Percentiles rank a stretch among this genome's conserved stretches.
Conservation (phyloP, 2,797 vertebrate species). For the Etheostoma nigrum region DNA sequence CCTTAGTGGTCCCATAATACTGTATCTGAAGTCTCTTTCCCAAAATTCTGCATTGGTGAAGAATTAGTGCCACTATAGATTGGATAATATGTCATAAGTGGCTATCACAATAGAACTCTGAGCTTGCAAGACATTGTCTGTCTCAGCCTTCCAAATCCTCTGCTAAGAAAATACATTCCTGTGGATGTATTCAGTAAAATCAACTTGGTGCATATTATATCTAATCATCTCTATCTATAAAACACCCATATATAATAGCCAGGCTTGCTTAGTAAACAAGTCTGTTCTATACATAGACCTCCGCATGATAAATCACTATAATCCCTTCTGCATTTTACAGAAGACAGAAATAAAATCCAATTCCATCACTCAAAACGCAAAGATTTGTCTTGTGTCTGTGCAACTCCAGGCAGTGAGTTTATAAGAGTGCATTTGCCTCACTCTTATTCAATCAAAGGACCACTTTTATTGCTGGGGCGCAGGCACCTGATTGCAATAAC, state of each 20-base stretch:
- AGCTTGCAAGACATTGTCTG: too few species aligned
- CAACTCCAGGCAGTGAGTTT: constrained; percentile 73
- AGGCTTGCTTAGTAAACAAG: constrained; percentile 35
- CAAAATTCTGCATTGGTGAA: too few species aligned
- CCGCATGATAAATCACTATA: constrained; percentile 65
- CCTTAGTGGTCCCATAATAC: too few species aligned
- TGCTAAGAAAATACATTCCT: not conserved
- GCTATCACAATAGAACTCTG: too few species aligned
- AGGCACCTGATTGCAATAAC: constrained; percentile 81
- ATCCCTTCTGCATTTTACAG: constrained; percentile 63
- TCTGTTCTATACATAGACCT: constrained; percentile 18
- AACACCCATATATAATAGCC: constrained; percentile 29
- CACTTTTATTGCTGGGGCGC: constrained; percentile 68
- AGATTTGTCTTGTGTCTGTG: constrained; percentile 70
- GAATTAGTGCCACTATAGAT: too few species aligned
- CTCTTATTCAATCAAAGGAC: constrained; percentile 80
- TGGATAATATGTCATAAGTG: too few species aligned
- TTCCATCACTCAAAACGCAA: constrained; percentile 71
- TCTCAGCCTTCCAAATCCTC: not conserved
- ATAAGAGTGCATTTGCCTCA: constrained; percentile 73
- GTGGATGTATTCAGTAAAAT: constrained; percentile 19
- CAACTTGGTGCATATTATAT: constrained; percentile 19
- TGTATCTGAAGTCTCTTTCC: too few species aligned
- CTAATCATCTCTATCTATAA: constrained; percentile 30
- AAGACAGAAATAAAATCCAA: constrained; percentile 72